Percentiles rank a stretch among this genome's conserved stretches.
Evolutionary conservation across 1,140 invertebrate genomes (phyloP).

Genomic region (Druon quercuslanigerum): DNA sequence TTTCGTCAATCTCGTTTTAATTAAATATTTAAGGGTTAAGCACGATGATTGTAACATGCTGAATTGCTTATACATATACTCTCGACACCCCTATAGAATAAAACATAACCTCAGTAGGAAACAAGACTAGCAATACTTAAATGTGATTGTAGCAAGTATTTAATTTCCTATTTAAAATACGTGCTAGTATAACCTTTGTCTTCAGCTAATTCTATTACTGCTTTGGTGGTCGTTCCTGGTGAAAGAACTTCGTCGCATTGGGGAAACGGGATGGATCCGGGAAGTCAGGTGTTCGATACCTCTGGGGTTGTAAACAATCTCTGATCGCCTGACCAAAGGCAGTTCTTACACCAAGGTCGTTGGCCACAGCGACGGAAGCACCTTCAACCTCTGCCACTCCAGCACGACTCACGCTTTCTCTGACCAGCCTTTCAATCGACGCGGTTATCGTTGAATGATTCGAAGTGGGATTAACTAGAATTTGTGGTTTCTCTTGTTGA

Average conservation of each 20-base stretch:
- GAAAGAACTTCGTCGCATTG: slow-evolving; percentile 71
- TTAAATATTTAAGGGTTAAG: neutral
- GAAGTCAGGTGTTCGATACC: slow-evolving; percentile 65
- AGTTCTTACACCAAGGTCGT: slow-evolving; percentile 65
- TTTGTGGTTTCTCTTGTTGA: slow-evolving; percentile 70
- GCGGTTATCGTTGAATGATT: slow-evolving; percentile 64
- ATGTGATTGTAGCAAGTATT: slow-evolving; percentile 36
- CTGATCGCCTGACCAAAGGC: slow-evolving; percentile 73
- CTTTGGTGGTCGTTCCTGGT: slow-evolving; percentile 62
- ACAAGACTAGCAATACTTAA: slow-evolving; percentile 35
- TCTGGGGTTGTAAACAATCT: slow-evolving; percentile 66
- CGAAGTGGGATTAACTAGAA: slow-evolving; percentile 64
- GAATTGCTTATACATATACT: slow-evolving; percentile 1
- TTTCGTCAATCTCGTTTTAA: neutral
- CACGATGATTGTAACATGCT: neutral
- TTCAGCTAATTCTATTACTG: slow-evolving; percentile 48
- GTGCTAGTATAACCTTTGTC: neutral
- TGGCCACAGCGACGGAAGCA: slow-evolving; percentile 67
- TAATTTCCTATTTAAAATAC: slow-evolving; percentile 14
- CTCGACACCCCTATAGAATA: slow-evolving; percentile 24
- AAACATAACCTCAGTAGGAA: slow-evolving; percentile 35
- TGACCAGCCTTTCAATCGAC: slow-evolving; percentile 69
- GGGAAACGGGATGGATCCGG: slow-evolving; percentile 70
- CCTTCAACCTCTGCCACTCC: slow-evolving; percentile 69
- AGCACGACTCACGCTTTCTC: slow-evolving; percentile 65